Percentiles rank a stretch among this genome's conserved stretches.
These are phyloP conservation scores for Actinemys pallida DNA, from an alignment of 2,113 vertebrate genomes.

Conservation along the genomic window DNA sequence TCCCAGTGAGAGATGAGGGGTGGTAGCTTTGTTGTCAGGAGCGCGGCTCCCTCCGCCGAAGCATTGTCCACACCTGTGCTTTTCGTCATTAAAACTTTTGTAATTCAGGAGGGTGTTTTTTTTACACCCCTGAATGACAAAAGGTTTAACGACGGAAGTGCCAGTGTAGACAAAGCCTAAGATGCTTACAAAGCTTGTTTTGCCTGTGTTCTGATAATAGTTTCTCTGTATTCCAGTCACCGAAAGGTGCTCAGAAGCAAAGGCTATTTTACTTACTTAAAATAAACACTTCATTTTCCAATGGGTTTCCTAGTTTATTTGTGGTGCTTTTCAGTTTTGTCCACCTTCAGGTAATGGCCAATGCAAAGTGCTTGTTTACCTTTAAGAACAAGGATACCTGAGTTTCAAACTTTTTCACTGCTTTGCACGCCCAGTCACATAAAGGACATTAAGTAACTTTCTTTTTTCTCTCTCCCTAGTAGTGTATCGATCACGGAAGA, in stretches of 20 bases:
- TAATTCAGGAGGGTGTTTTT: too few species aligned
- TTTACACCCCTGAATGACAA: too few species aligned
- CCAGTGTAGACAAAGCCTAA: neutral
- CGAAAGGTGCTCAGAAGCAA: neutral
- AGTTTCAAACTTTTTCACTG: conserved; percentile 40
- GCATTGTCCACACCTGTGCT: too few species aligned
- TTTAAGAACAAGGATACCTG: conserved; percentile 14
- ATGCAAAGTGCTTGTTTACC: conserved; percentile 27
- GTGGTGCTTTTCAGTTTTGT: neutral
- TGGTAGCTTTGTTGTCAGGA: too few species aligned
- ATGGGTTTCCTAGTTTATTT: neutral
- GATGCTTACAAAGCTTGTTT: neutral
- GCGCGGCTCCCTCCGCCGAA: too few species aligned
- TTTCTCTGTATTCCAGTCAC: conserved; percentile 14
- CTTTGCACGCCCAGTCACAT: neutral
- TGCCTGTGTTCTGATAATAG: neutral
- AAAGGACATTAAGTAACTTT: conserved; percentile 18
- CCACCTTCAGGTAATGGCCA: conserved; percentile 42
- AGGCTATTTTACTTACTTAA: neutral
- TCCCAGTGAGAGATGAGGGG: neutral
- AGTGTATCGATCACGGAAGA: conserved; percentile 53
- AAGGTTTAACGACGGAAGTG: too few species aligned
- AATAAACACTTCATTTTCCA: conserved; percentile 13
- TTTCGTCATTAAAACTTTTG: too few species aligned
- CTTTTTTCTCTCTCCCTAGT: neutral